These are phyloP conservation scores for Mesochorus sp. DNA, from an alignment of 2,888 invertebrate genomes.

Conservation along the genomic window DNA sequence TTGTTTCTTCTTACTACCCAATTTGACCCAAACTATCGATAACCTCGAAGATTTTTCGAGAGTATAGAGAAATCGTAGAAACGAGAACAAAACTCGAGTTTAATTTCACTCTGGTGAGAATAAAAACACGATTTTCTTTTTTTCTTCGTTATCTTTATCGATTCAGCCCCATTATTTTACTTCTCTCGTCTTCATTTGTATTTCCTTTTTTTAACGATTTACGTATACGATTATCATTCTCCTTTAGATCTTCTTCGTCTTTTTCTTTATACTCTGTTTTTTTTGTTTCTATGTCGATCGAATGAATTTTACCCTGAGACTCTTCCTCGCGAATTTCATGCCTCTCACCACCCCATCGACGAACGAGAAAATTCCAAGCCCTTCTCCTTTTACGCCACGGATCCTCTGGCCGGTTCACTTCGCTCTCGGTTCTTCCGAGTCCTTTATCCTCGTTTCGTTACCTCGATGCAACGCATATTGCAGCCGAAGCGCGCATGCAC, in stretches of 20 bases:
- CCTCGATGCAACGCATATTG: slow-evolving; percentile 51
- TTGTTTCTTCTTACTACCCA: no score
- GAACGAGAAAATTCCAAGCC: slow-evolving; percentile 42
- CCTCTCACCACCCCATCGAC: background rate
- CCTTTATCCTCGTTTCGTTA: slow-evolving; percentile 49
- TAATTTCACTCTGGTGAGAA: no score
- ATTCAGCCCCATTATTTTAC: no score
- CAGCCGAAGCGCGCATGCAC: slow-evolving; percentile 53
- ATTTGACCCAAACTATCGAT: no score
- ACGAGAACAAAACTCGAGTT: no score
- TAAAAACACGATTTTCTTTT: no score
- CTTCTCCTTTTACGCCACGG: slow-evolving; percentile 13
- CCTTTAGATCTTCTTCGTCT: background rate
- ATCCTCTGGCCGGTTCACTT: slow-evolving; percentile 1
- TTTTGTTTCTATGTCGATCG: background rate
- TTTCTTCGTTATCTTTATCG: no score
- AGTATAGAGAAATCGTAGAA: no score
- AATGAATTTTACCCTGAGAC: background rate
- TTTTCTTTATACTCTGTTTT: background rate
- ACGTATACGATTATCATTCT: background rate
- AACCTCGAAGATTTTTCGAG: no score
- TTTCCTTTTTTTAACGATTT: background rate
- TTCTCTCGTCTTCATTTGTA: no score
- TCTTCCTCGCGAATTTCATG: slow-evolving; percentile 38
- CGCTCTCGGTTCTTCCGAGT: slow-evolving; percentile 12